phyloP scores from a whole-genome alignment of 2,113 vertebrate species.

The Pungitius pungitius region DNA sequence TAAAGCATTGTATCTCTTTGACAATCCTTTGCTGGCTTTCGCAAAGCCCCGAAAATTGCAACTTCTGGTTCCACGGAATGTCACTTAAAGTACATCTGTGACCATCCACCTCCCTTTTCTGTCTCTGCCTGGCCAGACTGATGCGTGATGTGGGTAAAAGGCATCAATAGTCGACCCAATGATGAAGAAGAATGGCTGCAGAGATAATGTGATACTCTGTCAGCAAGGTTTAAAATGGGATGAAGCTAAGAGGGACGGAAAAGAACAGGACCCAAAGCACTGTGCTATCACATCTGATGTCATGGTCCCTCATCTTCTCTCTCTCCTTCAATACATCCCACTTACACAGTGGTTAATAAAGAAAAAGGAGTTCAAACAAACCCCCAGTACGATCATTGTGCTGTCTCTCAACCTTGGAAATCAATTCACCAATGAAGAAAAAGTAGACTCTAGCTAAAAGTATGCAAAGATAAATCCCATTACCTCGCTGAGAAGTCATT shows the following conservation, averaged over 20 bases:
- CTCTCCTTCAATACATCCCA: constrained; percentile 27
- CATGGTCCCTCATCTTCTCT: constrained; percentile 1
- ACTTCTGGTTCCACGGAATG: constrained; percentile 14
- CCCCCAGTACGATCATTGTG: constrained; percentile 40
- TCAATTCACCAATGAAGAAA: constrained; percentile 65
- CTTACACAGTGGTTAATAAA: constrained; percentile 34
- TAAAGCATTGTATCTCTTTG: constrained; percentile 41
- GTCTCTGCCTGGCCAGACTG: neutral
- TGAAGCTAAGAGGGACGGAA: constrained; percentile 22
- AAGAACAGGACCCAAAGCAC: constrained; percentile 50
- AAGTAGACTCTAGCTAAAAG: constrained; percentile 51
- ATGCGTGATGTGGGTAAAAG: constrained; percentile 11
- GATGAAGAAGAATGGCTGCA: constrained; percentile 51
- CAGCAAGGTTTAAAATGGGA: constrained; percentile 31
- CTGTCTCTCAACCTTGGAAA: constrained; percentile 54
- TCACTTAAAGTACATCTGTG: constrained; percentile 19
- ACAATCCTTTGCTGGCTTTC: constrained; percentile 28
- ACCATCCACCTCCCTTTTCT: constrained; percentile 14
- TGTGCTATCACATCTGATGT: constrained; percentile 31
- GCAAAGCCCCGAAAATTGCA: constrained; percentile 29
- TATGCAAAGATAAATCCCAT: constrained; percentile 70
- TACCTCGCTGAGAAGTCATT: constrained; percentile 66
- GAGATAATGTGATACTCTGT: constrained; percentile 24
- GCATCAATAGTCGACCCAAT: constrained; percentile 11
- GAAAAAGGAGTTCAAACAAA: constrained; percentile 41